Percentiles rank a stretch among this genome's conserved stretches.
Conservation (phyloP, 2,888 invertebrate species). For the Platycheirus albimanus region DNA sequence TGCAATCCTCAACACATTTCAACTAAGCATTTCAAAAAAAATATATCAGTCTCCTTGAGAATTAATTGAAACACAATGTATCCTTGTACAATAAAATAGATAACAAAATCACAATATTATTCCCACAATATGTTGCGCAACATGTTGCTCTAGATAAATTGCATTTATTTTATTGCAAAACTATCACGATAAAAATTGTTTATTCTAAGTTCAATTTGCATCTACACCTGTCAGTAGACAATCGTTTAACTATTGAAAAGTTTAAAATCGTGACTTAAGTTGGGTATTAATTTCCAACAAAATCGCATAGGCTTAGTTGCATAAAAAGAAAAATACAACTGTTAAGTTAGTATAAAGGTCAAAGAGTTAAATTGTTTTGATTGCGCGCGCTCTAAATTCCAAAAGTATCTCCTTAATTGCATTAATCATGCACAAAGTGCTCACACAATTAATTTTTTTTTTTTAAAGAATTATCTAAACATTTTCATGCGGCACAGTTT, state of each 20-base stretch:
- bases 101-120: too few species aligned
- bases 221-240: slow-evolving; percentile 63
- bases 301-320: background rate
- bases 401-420: slow-evolving; percentile 52
- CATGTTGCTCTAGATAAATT: background rate
- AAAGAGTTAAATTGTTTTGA: slow-evolving; percentile 47
- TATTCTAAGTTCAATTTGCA: slow-evolving; percentile 35
- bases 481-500: background rate
- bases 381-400: slow-evolving; percentile 69
- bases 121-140: background rate
- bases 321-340: background rate
- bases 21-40: too few species aligned
- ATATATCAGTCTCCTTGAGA: too few species aligned
- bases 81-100: too few species aligned
- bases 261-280: slow-evolving; percentile 66
- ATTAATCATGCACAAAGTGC: slow-evolving; percentile 61
- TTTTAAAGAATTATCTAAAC: too few species aligned
- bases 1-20: too few species aligned
- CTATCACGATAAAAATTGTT: background rate
- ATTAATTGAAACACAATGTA: too few species aligned
- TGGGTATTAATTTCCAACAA: slow-evolving; percentile 52
- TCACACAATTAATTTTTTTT: background rate
- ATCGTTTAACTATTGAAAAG: slow-evolving; percentile 68
- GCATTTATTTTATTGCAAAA: background rate
- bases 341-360: slow-evolving; percentile 46